Conservation (phyloP, 2,888 invertebrate species). For the Pseudoips prasinana region DNA sequence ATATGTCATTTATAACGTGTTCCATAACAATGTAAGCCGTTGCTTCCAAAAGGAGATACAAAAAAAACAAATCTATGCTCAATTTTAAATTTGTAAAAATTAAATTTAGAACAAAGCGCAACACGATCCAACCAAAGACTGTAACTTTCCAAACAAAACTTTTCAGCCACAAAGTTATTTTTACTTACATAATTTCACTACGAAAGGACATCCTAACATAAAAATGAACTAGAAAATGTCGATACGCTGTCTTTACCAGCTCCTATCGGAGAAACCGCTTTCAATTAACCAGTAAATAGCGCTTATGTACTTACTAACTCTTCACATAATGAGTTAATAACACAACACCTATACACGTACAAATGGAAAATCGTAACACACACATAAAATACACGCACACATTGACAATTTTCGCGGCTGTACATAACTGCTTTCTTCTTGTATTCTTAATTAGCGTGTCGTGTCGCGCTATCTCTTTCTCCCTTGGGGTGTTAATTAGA, state of each 20-base stretch:
- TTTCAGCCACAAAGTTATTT: slow-evolving; percentile 13
- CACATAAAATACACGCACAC: slow-evolving; percentile 52
- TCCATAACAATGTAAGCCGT: too few species aligned
- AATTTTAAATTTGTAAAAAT: too few species aligned
- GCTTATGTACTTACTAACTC: slow-evolving; percentile 74
- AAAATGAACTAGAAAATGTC: slow-evolving; percentile 43
- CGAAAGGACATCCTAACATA: slow-evolving; percentile 45
- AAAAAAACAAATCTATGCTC: too few species aligned
- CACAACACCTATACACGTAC: slow-evolving; percentile 67
- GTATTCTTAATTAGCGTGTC: slow-evolving; percentile 87
- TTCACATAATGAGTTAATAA: slow-evolving; percentile 81
- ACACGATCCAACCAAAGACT: slow-evolving; percentile 8
- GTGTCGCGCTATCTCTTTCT: slow-evolving; percentile 64
- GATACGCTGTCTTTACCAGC: slow-evolving; percentile 60
- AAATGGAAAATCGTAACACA: slow-evolving; percentile 62
- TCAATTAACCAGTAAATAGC: slow-evolving; percentile 79
- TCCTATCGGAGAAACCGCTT: slow-evolving; percentile 74
- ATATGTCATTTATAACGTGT: too few species aligned
- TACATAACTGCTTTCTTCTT: slow-evolving; percentile 84
- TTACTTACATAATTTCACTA: slow-evolving; percentile 29
- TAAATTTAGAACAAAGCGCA: slow-evolving; percentile 7
- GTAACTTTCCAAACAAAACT: slow-evolving; percentile 17
- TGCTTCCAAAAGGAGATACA: too few species aligned
- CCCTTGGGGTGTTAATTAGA: slow-evolving; percentile 71
- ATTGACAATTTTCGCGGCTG: slow-evolving; percentile 56